Evolutionary conservation across 2,888 invertebrate species (phyloP).

Genomic region (Pollenia labialis): DNA sequence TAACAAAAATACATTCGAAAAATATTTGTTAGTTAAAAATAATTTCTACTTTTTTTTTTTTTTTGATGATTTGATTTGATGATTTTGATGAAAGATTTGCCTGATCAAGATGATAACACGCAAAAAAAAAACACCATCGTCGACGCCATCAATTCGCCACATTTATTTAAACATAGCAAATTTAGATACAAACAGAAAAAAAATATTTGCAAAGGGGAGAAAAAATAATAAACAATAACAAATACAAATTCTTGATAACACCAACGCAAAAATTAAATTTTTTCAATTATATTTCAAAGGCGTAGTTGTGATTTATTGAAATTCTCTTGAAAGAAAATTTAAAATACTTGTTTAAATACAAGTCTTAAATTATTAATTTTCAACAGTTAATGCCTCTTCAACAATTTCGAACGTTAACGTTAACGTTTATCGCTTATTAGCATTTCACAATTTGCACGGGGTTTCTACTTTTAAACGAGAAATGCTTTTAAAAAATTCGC

Average conservation of each 20-base stretch:
- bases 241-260: conserved; percentile 8
- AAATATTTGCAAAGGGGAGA: background rate
- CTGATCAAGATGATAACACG: conserved; percentile 29
- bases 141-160: conserved; percentile 12
- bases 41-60: background rate
- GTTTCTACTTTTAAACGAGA: too few relatives aligned
- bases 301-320: conserved; percentile 3
- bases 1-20: background rate
- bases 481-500: too few relatives aligned
- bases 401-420: too few relatives aligned
- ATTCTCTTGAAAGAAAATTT: background rate
- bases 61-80: conserved; percentile 2
- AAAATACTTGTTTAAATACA: too few relatives aligned
- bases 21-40: background rate
- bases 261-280: conserved; percentile 21
- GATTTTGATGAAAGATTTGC: conserved; percentile 21
- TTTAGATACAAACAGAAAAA: conserved; percentile 30
- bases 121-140: background rate
- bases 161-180: conserved; percentile 32
- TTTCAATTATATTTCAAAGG: conserved; percentile 3
- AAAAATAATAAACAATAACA: background rate
- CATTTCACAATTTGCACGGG: too few relatives aligned
- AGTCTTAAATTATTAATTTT: too few relatives aligned
- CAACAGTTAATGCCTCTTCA: too few relatives aligned
- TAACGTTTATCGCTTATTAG: too few relatives aligned